Evolutionary conservation across 2,113 vertebrate species (phyloP).

Genomic region (Sclerurus mexicanus): DNA sequence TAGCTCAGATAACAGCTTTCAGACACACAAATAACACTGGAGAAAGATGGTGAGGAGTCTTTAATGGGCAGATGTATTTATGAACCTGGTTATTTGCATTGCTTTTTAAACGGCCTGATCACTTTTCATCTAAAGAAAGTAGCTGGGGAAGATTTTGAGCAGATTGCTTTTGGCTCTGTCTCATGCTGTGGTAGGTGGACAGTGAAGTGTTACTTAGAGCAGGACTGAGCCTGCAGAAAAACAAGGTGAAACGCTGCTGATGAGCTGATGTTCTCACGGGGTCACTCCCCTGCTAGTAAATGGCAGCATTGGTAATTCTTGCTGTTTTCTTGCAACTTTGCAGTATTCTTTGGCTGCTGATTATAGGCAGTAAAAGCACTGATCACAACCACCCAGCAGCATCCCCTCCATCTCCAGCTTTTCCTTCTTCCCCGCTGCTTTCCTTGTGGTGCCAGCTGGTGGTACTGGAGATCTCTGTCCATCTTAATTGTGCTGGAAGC

Average conservation of each 20-base stretch:
- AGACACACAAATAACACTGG: neutral
- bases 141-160: neutral
- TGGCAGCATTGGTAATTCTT: neutral
- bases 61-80: neutral
- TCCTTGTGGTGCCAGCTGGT: neutral
- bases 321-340: neutral
- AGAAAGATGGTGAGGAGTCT: neutral
- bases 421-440: neutral
- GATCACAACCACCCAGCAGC: neutral
- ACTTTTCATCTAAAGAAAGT: neutral
- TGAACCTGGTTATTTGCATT: neutral
- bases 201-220: neutral
- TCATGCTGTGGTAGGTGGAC: neutral
- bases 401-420: neutral
- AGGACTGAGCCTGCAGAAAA: neutral
- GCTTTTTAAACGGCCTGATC: neutral
- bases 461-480: neutral
- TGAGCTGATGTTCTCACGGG: neutral
- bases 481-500: neutral
- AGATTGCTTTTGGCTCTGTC: neutral
- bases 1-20: neutral
- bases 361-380: neutral
- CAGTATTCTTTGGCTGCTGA: neutral
- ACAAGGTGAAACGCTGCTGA: neutral
- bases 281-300: neutral